These are phyloP conservation scores for Myiotriccus ornatus DNA, from an alignment of 2,797 vertebrate genomes.

Conservation along the genomic window DNA sequence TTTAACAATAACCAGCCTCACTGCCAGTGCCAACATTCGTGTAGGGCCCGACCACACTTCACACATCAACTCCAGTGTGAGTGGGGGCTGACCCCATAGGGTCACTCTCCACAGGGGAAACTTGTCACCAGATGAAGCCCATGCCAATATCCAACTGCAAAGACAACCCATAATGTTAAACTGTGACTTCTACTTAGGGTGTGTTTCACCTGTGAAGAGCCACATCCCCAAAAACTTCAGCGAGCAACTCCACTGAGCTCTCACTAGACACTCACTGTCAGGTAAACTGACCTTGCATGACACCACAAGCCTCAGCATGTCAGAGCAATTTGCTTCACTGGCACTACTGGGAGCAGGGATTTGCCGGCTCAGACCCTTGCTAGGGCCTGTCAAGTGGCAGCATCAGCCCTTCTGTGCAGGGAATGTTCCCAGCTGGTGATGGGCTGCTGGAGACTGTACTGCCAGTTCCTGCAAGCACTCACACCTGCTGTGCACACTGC, in stretches of 20 bases:
- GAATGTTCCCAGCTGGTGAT: neutral
- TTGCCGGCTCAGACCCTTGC: neutral
- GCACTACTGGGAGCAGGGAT: neutral
- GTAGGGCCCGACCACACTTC: neutral
- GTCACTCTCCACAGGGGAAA: neutral
- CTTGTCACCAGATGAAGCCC: neutral
- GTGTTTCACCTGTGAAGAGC: neutral
- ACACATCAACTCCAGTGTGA: accelerated
- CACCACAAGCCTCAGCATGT: neutral
- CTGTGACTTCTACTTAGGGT: accelerated
- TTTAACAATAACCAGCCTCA: neutral
- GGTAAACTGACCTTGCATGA: neutral
- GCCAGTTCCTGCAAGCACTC: neutral
- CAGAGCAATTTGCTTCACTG: neutral
- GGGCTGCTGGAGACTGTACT: slow-evolving; percentile 6
- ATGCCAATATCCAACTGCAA: neutral
- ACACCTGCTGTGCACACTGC: accelerated
- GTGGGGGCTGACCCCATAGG: neutral
- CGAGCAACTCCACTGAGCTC: accelerated
- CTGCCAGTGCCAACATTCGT: accelerated
- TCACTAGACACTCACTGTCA: neutral
- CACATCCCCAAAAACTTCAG: neutral
- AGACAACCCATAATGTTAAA: neutral
- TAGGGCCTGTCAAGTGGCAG: neutral
- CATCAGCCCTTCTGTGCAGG: accelerated